Evolutionary conservation across 2,113 vertebrate species (phyloP), one percentile per base, ranked within the genome.

Genomic region (Xyliphius kryptos): DNA sequence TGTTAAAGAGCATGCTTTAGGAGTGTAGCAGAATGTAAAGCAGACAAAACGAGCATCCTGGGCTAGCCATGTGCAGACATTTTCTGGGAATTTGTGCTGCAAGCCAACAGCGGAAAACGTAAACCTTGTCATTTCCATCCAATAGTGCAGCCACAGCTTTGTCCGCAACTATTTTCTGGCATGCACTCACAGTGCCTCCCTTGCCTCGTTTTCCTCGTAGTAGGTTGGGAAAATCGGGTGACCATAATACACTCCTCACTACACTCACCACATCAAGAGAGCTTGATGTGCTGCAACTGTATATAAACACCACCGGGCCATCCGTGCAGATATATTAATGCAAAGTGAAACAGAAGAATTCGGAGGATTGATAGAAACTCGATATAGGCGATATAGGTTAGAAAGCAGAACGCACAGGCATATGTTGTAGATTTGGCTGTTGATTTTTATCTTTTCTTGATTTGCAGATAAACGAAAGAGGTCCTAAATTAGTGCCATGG

Each of bases 71-170:
- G 64, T 70, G 64, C 22, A 46, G 46, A 20, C 43, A 49, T 20
- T 22, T 32, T 46, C 41, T 54, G 60, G 56, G 53, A 56, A 57
- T 15, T 58, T 43, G 54, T 36, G 38, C 32, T 12, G 50, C 37
- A 37, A n/a, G 44, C 47, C 46, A 55, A 61, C 60, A 69, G 81
- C 19, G 82, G 87, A 80, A 69, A 78, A 72, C 47, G 63, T 76
- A 81, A 71, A 74, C 66, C 56, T 78, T 90, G 48, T 89, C 84
- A 89, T 90, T 83, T 84, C 65, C 67, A 78, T 88, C 88, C 87
- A 91, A 86, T 80, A 0, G 61, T 74, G 79, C 82, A 78, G 84
- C 81, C 73, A 71, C 32, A 70, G 78, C 78, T 83, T 81, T 32
- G 75, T 83, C 85, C 84, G 78, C 82, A 87, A 83, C 77, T 79